Percentiles rank a stretch among this genome's conserved stretches.
Evolutionary conservation across 2,797 vertebrate species (phyloP).

Genomic region (Halcyon badia): DNA sequence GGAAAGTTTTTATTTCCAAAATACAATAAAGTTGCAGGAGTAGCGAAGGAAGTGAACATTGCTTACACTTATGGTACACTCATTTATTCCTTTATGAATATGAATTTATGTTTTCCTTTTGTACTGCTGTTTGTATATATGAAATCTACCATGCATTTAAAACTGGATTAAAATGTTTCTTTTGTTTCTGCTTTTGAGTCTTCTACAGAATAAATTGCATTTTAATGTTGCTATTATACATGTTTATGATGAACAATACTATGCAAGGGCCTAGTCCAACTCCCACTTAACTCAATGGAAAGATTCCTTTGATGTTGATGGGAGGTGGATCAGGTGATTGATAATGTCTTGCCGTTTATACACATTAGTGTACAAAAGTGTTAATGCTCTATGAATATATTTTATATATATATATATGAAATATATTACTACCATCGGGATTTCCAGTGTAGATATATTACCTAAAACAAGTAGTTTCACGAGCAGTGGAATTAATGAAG

Average conservation of each 20-base stretch:
- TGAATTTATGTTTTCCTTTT: conserved; percentile 43
- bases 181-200: conserved; percentile 15
- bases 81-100: conserved; percentile 50
- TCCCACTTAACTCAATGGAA: not conserved
- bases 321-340: accelerated
- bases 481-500: conserved; percentile 3
- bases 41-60: conserved; percentile 57
- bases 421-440: not conserved
- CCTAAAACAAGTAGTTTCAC: not conserved
- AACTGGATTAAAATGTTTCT: conserved; percentile 22
- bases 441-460: not conserved
- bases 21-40: conserved; percentile 60
- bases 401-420: too few relatives aligned
- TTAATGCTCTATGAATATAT: conserved; percentile 20
- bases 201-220: conserved; percentile 25
- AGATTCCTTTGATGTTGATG: conserved; percentile 3
- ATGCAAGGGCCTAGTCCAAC: not conserved
- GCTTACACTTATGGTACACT: conserved; percentile 62
- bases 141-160: conserved; percentile 22
- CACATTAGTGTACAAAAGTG: not conserved
- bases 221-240: conserved; percentile 17
- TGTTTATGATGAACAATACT: not conserved
- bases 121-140: conserved; percentile 32
- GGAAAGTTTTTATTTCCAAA: conserved; percentile 75
- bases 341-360: not conserved